Conservation (phyloP, 1,140 invertebrate genomes). For the Steinernema khuongi region DNA sequence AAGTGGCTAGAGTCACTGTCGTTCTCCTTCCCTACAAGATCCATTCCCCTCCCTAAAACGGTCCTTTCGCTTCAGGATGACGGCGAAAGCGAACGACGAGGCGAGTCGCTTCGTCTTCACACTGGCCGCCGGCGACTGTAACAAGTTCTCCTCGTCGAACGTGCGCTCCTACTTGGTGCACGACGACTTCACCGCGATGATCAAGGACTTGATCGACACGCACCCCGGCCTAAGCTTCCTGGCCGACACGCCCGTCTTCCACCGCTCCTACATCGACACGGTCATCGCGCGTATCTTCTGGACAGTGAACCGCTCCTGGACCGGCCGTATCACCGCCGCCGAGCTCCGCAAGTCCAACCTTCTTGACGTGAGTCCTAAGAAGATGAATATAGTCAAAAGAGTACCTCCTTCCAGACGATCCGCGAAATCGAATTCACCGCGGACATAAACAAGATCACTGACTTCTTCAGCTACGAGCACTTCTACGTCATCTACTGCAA, state of each 20-base stretch:
- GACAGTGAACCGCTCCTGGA: slow-evolving; percentile 94
- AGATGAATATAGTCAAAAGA: not conserved
- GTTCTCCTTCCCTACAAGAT: too few relatives aligned
- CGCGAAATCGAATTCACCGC: slow-evolving; percentile 72
- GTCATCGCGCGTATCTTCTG: slow-evolving; percentile 95
- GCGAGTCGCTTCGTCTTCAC: slow-evolving; percentile 72
- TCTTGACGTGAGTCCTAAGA: slow-evolving; percentile 60
- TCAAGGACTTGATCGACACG: slow-evolving; percentile 97
- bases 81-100: not conserved
- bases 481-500: slow-evolving; percentile 99
- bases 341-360: slow-evolving; percentile 89
- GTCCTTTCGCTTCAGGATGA: not conserved
- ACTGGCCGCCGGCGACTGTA: slow-evolving; percentile 60
- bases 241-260: slow-evolving; percentile 93
- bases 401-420: slow-evolving; percentile 54
- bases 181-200: slow-evolving; percentile 75
- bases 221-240: slow-evolving; percentile 94
- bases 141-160: slow-evolving; percentile 44
- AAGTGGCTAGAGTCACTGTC: too few relatives aligned
- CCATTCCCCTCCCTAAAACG: not conserved
- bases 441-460: slow-evolving; percentile 88
- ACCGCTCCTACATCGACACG: slow-evolving; percentile 60
- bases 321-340: slow-evolving; percentile 77
- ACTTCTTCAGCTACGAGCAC: slow-evolving; percentile 98
- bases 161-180: slow-evolving; percentile 62